Percentiles rank a stretch among this genome's conserved stretches.
Evolutionary conservation across 2,113 vertebrate genomes (phyloP).

Genomic region (Cettia cetti): DNA sequence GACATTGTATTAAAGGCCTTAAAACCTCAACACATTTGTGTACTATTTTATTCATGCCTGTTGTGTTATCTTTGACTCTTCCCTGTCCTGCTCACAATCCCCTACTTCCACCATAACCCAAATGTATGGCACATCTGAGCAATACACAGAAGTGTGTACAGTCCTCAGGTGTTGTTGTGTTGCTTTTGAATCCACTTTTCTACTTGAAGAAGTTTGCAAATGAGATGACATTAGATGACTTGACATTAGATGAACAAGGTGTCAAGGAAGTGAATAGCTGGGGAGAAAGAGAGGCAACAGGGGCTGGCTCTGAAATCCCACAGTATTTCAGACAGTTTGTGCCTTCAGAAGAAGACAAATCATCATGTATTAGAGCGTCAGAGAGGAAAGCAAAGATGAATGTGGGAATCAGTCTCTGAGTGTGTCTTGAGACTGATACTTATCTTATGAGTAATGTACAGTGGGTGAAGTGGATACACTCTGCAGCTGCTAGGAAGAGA

Average conservation of each 20-base stretch:
- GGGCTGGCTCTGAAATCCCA: neutral
- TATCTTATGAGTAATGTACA: neutral
- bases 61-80: neutral
- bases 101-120: neutral
- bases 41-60: neutral
- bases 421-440: neutral
- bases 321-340: neutral
- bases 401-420: neutral
- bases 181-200: neutral
- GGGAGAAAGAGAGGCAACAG: neutral
- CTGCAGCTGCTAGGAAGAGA: neutral
- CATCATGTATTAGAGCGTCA: neutral
- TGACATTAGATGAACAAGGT: neutral
- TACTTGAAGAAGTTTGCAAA: neutral
- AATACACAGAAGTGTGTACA: neutral
- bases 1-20: neutral
- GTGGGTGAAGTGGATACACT: neutral
- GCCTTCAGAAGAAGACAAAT: conserved; percentile 1
- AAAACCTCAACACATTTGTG: neutral
- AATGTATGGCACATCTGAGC: neutral
- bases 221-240: neutral
- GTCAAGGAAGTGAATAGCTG: neutral
- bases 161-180: neutral
- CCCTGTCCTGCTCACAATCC: neutral
- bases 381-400: neutral